A percentile compares a stretch with the other conserved stretches of the same genome.
Evolutionary conservation across 2,113 vertebrate species (phyloP).

Genomic region (Todiramphus chloris): DNA sequence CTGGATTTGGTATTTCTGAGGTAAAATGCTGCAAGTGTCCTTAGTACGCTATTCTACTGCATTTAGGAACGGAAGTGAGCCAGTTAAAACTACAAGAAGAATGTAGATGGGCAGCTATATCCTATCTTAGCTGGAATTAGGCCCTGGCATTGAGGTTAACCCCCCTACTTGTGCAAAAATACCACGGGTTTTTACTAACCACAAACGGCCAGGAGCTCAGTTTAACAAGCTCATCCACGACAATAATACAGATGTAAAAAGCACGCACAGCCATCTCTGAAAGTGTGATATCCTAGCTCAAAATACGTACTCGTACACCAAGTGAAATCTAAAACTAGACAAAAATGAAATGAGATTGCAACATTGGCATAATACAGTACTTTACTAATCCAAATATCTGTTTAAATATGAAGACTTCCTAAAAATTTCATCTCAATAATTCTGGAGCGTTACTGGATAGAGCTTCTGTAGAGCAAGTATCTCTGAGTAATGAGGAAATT

Average conservation of each 20-base stretch:
- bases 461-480: neutral
- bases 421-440: slow-evolving; percentile 16
- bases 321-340: neutral
- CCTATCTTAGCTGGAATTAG: slow-evolving; percentile 33
- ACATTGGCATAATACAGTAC: neutral
- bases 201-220: slow-evolving; percentile 18
- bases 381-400: neutral
- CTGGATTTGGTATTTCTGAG: neutral
- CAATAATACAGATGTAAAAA: slow-evolving; percentile 10
- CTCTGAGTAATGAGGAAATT: slow-evolving; percentile 7
- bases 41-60: neutral
- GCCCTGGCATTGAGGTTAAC: slow-evolving; percentile 47
- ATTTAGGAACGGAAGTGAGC: neutral
- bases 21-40: neutral
- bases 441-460: neutral
- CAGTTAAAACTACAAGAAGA: neutral
- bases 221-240: slow-evolving; percentile 4
- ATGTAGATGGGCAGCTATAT: slow-evolving; percentile 11
- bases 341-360: neutral
- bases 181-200: slow-evolving; percentile 11
- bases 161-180: slow-evolving; percentile 25
- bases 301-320: neutral
- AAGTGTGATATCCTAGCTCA: neutral
- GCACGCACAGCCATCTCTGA: neutral
- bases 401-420: neutral